Conservation (phyloP, 2,888 invertebrate genomes). For the Pandemis heparana region DNA sequence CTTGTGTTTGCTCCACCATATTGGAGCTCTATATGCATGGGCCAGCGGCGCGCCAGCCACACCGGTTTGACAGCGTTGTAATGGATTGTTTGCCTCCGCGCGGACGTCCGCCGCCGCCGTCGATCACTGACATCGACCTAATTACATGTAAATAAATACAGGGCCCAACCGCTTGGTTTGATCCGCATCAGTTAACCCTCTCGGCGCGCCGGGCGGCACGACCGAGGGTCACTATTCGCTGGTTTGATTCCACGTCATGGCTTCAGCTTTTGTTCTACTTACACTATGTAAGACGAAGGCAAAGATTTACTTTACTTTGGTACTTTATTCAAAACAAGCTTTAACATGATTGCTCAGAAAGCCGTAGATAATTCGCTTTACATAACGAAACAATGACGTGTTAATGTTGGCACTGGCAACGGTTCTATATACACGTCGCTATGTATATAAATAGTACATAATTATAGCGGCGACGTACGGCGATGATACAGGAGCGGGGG, state of each 20-base stretch:
- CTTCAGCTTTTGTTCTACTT: constrained; percentile 36
- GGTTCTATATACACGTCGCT: constrained; percentile 23
- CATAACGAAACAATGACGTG: constrained; percentile 34
- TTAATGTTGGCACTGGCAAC: constrained; percentile 29
- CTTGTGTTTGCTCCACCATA: constrained; percentile 69
- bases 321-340: constrained; percentile 21
- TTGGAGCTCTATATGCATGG: constrained; percentile 64
- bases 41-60: constrained; percentile 51
- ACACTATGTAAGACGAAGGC: constrained; percentile 22
- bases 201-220: constrained; percentile 43
- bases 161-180: constrained; percentile 55
- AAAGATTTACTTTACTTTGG: constrained; percentile 23
- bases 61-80: constrained; percentile 69
- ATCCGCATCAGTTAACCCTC: constrained; percentile 57
- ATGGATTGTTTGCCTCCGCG: constrained; percentile 78
- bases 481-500: constrained; percentile 60
- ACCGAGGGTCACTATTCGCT: constrained; percentile 34
- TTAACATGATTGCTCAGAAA: constrained; percentile 18
- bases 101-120: constrained; percentile 72
- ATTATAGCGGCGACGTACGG: constrained; percentile 47
- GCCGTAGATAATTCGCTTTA: constrained; percentile 17
- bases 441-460: constrained; percentile 35
- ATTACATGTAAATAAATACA: constrained; percentile 83
- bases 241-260: constrained; percentile 35
- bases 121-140: constrained; percentile 78